Conservation (phyloP, 2,888 invertebrate species). For the Chrysolina haemoptera region DNA sequence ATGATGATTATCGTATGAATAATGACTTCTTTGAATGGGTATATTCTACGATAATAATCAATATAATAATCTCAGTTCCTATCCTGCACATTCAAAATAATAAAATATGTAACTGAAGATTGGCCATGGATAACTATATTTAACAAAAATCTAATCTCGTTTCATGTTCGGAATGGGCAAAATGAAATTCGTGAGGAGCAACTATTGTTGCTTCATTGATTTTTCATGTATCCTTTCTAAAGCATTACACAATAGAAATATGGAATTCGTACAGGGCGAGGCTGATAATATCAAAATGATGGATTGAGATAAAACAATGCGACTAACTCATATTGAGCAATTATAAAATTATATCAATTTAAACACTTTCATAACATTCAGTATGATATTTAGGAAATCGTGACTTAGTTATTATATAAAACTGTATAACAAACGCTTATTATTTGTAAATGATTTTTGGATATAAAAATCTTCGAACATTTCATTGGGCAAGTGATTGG, state of each 20-base stretch:
- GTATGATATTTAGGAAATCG: not conserved
- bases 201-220: not conserved
- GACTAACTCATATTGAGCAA: not conserved
- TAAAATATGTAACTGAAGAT: not conserved
- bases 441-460: no score
- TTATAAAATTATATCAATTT: not conserved
- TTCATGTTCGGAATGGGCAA: not conserved
- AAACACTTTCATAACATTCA: not conserved
- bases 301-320: not conserved
- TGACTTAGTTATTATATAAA: not conserved
- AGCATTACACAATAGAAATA: conserved; percentile 19
- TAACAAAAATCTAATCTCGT: not conserved
- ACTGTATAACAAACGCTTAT: not conserved
- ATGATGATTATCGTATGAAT: no score
- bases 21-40: no score
- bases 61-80: not conserved
- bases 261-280: not conserved
- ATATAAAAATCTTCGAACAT: no score
- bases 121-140: not conserved
- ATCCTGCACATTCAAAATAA: not conserved
- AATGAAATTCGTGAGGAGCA: conserved; percentile 9
- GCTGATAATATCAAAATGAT: conserved; percentile 20
- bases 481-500: no score
- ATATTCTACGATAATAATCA: no score
- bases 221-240: conserved; percentile 22